Evolutionary conservation across 92 coral and sea anemone genomes (phyloP), one percentile per base, ranked within the genome.

Genomic region (Montipora capitata): DNA sequence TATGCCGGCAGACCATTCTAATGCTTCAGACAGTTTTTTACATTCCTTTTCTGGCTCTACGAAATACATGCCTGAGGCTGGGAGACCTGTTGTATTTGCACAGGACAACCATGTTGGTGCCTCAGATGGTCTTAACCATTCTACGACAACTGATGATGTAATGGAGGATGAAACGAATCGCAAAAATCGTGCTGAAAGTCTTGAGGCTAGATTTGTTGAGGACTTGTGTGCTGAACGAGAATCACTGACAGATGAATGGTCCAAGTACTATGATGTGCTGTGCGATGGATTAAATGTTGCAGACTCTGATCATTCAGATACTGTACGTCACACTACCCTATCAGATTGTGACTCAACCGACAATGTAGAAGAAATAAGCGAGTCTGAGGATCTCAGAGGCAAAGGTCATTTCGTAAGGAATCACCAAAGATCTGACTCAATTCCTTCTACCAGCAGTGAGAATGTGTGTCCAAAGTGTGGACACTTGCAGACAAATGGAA

Each of bases 161-260:
- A 52, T 68, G 57, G 49, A 8, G 0, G 0, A 4, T 39, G 2
- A 40, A 6, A n/a, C 11, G 3, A 4, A 68, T 56, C 14, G 66
- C 14, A n/a, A 12, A 10, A 44, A 51, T 40, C 27, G 43, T 13
- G 75, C 27, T 67, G 91, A 80, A 64, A 79, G 61, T 78, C 75
- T 95, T 40, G 98, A 95, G 64, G 45, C 70, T 10, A 78, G 72
- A 57, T 95, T 95, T 16, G 40, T 95, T 48, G 93, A 95, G 51
- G 94, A 95, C 64, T 58, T 95, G 51, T 95, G 80, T 61, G 87
- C 48, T 27, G 85, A 81, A 38, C 87, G 96, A 3, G 96, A 92
- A 85, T 75, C 80, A 16, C 69, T 42, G n/a, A 52, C 82, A 43
- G 98, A 92, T 35, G 94, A 95, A 40, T 95, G 98, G 98, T 81